phyloP scores from a whole-genome alignment of 2,797 vertebrate genomes.

The Platalea minor region DNA sequence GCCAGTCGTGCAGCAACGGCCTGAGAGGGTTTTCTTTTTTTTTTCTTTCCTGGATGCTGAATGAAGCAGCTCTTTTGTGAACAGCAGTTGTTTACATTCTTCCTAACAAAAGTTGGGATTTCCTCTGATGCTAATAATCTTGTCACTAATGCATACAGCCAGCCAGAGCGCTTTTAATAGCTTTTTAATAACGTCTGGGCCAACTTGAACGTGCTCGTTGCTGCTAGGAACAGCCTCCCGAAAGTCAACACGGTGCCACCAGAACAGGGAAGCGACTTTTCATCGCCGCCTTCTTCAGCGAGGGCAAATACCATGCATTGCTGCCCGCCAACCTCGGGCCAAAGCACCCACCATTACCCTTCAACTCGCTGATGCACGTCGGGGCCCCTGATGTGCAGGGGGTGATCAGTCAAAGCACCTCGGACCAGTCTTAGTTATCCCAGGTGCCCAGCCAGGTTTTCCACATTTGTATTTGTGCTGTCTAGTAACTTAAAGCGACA shows the following conservation, averaged over 20 bases:
- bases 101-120: slow-evolving; percentile 25
- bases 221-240: background rate
- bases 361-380: fast-evolving
- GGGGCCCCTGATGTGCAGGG: fast-evolving
- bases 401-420: background rate
- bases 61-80: slow-evolving; percentile 2
- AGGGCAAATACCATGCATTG: fast-evolving
- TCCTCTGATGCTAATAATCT: slow-evolving; percentile 13
- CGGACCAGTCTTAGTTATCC: background rate
- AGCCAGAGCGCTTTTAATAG: background rate
- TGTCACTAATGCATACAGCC: background rate
- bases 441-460: background rate
- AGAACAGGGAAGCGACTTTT: background rate
- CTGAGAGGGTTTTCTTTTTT: background rate
- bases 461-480: background rate
- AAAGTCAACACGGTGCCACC: background rate
- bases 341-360: background rate
- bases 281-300: fast-evolving
- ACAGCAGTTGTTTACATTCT: slow-evolving; percentile 16
- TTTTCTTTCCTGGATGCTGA: background rate
- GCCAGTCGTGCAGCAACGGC: background rate
- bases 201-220: fast-evolving
- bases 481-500: background rate
- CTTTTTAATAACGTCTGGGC: background rate
- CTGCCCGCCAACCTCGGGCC: background rate